Evolutionary conservation across 2,888 invertebrate genomes (phyloP), one percentile per base, ranked within the genome.

Genomic region (Xestia rhomboidea): DNA sequence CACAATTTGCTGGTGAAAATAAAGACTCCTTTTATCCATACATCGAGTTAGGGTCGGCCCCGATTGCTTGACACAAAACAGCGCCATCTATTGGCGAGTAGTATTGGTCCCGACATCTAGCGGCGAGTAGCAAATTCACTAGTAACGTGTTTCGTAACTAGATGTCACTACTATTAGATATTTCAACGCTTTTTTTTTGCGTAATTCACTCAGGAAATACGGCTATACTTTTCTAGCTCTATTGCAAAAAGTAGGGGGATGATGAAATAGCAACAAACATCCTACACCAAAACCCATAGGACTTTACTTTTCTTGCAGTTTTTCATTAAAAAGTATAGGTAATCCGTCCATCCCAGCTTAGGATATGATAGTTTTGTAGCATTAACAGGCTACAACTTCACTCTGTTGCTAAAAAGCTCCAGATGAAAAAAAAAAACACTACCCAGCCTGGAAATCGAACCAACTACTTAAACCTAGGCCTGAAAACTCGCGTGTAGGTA

Each of bases 41-140:
- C 44, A 46, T 46, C 6, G 15, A 57, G 8, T 18, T 27, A 1
- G 0, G 7, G 2, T 7, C 0, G 3, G 24, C 11, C 24, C 18
- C 0, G 5, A n/a, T 38, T 0, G 10, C 15, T 0, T 2, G 11
- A n/a, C 0, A 8, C 6, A 15, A 64, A n/a, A 46, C 34, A 83
- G 69, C 71, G 89, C 82, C 89, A 91, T 90, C 91, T 91, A 74
- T 80, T 82, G 73, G 44, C 4, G 38, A 88, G 62, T 90, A 88
- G 90, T 21, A 60, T 41, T 51, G n/a, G 46, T 13, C 11, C 10
- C 30, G 89, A 76, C 89, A 91, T 87, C 91, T 91, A 85, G 82
- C 60, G 82, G 27, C 8, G 74, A 91, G 74, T 90, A 89, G 90
- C 10, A 13, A 24, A 70, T 72, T n/a, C 11, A 63, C 2, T 41